Conservation (phyloP, 2,797 vertebrate genomes). For the Chaetophractus vellerosus region DNA sequence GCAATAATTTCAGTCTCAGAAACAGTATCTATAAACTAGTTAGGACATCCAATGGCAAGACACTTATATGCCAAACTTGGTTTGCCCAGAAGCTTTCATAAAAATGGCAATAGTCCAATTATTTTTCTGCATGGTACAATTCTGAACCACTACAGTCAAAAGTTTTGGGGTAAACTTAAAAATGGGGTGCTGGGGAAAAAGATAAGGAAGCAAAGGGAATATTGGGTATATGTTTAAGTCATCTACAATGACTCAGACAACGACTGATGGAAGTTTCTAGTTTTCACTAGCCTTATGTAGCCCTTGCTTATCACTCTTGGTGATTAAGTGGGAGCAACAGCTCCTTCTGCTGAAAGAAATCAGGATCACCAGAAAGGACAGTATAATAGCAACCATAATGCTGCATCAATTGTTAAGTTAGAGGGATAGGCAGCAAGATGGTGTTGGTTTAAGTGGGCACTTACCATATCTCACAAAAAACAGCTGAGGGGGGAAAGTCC, state of each 20-base stretch:
- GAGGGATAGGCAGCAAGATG: not conserved
- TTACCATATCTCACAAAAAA: no score
- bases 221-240: conserved; percentile 6
- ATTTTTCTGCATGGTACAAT: not conserved
- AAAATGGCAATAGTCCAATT: not conserved
- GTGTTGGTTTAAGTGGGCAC: no score
- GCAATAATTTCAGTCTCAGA: not conserved
- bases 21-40: not conserved
- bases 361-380: not conserved
- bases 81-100: not conserved
- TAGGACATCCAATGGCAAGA: not conserved
- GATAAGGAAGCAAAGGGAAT: conserved; percentile 20
- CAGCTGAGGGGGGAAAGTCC: no score
- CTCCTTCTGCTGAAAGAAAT: not conserved
- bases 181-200: not conserved
- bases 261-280: not conserved
- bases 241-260: not conserved
- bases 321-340: not conserved
- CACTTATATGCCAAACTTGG: not conserved
- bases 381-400: not conserved
- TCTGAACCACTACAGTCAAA: not conserved
- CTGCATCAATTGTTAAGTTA: not conserved
- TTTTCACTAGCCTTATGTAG: not conserved
- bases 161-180: not conserved
- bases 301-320: not conserved